Evolutionary conservation across 2,888 invertebrate genomes (phyloP), one percentile per base, ranked within the genome.

Genomic region (Drosophila greeni): DNA sequence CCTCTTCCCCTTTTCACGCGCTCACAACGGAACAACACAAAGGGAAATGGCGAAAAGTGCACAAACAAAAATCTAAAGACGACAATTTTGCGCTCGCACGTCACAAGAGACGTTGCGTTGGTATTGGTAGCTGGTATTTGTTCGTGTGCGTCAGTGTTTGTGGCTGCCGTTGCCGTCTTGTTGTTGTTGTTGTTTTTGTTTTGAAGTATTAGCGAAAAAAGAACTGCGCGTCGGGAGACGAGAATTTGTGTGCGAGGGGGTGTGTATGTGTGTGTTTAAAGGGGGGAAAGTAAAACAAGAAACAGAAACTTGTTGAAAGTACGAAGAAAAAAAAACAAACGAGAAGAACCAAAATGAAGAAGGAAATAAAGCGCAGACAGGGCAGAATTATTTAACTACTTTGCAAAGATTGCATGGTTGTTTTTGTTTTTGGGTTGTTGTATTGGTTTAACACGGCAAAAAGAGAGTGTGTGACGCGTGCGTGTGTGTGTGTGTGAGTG

Each of bases 331-430:
- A 52, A 60, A 73, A 73, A 70, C 48, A 62, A 52, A 54, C 49
- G 40, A 62, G 59, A 60, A 58, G 59, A 60, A 60, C 59, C 37
- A 61, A 60, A 60, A 81, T 70, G 74, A 61, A 56, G 60, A 72
- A 77, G 79, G 85, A 85, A 81, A 80, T 80, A 85, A 83, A 85
- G 85, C 84, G 84, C 85, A 84, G 85, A 81, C 79, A 81, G 85
- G 80, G 85, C 85, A 84, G 82, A 81, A 84, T 81, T 81, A 81
- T 81, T 81, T 85, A 85, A 81, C 85, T 85, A 79, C 74, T 85
- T 74, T 82, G 84, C 85, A 81, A 69, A 72, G 81, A 82, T 76
- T 85, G 81, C 81, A 81, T 81, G 29, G 45, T 47, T 47, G 72
- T 75, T 45, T 69, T 75, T 74, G 56, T 69, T 77, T 55, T 70